Evolutionary conservation across 2,888 invertebrate species (phyloP).

Genomic region (Panzeria rudis): DNA sequence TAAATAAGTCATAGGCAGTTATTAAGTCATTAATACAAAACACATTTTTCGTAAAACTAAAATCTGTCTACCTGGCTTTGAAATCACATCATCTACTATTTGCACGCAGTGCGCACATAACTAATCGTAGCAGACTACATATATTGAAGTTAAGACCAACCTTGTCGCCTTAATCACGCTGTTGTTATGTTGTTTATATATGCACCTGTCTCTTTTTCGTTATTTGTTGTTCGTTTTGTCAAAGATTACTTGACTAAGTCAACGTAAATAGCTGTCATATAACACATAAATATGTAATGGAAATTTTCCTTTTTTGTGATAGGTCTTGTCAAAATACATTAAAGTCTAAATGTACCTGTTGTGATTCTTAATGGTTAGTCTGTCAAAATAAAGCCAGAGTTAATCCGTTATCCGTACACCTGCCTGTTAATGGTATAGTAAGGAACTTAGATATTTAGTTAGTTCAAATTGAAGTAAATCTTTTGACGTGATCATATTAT

Average conservation of each 20-base stretch:
- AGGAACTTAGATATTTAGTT: neutral
- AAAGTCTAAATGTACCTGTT: slow-evolving; percentile 38
- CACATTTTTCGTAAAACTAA: neutral
- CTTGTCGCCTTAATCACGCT: neutral
- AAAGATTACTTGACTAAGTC: slow-evolving; percentile 41
- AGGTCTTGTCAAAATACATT: slow-evolving; percentile 38
- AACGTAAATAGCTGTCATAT: slow-evolving; percentile 36
- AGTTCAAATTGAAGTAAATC: slow-evolving; percentile 6
- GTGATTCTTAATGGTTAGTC: slow-evolving; percentile 20
- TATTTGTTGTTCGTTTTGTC: slow-evolving; percentile 30
- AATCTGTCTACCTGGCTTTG: slow-evolving; percentile 11
- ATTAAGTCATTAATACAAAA: slow-evolving; percentile 9
- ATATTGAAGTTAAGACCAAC: neutral
- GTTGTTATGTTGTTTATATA: slow-evolving; percentile 1
- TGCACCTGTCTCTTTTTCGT: neutral
- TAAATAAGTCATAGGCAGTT: slow-evolving; percentile 25
- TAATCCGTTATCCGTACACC: slow-evolving; percentile 45
- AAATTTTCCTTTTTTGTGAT: slow-evolving; percentile 37
- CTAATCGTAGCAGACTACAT: slow-evolving; percentile 4
- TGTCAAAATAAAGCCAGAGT: slow-evolving; percentile 8
- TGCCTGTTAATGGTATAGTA: neutral
- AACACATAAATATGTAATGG: slow-evolving; percentile 39
- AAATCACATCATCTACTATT: neutral
- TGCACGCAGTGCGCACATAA: neutral
- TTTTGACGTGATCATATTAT: neutral